Evolutionary conservation across 2,888 invertebrate species (phyloP).

Genomic region (Heliothis peltigera): DNA sequence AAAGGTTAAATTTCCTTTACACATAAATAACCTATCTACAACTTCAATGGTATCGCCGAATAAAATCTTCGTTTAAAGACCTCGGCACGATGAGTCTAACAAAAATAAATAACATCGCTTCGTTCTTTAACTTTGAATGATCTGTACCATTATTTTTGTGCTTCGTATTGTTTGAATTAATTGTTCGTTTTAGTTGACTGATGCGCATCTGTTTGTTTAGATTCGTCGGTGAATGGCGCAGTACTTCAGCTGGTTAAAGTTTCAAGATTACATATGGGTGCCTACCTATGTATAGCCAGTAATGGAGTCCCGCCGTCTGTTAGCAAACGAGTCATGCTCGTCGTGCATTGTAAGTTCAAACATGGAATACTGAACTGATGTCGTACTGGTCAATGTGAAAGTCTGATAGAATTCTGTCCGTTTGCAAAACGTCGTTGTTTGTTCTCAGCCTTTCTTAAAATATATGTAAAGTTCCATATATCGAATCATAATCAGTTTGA

Average conservation of each 20-base stretch:
- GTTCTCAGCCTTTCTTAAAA: neutral
- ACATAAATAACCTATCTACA: neutral
- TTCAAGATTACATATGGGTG: slow-evolving; percentile 93
- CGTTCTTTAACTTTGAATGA: slow-evolving; percentile 26
- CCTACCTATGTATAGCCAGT: slow-evolving; percentile 94
- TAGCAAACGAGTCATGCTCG: slow-evolving; percentile 94
- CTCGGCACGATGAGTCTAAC: neutral
- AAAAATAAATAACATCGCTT: slow-evolving; percentile 29
- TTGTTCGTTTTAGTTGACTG: slow-evolving; percentile 31
- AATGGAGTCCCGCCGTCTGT: slow-evolving; percentile 95
- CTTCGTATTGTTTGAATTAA: slow-evolving; percentile 30
- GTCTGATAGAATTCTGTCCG: neutral
- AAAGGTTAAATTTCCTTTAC: neutral
- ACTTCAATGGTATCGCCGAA: neutral
- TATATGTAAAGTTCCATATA: too few relatives aligned
- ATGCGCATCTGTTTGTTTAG: slow-evolving; percentile 75
- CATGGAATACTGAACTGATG: slow-evolving; percentile 2
- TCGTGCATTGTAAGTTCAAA: slow-evolving; percentile 94
- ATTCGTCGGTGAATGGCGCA: slow-evolving; percentile 91
- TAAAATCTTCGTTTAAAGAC: slow-evolving; percentile 5
- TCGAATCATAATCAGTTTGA: too few relatives aligned
- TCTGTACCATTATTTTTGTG: slow-evolving; percentile 36
- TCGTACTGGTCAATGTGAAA: neutral
- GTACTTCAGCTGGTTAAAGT: slow-evolving; percentile 92
- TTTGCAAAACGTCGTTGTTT: neutral